phyloP scores from a whole-genome alignment of 2,888 invertebrate genomes.

The Agrotis ipsilon region DNA sequence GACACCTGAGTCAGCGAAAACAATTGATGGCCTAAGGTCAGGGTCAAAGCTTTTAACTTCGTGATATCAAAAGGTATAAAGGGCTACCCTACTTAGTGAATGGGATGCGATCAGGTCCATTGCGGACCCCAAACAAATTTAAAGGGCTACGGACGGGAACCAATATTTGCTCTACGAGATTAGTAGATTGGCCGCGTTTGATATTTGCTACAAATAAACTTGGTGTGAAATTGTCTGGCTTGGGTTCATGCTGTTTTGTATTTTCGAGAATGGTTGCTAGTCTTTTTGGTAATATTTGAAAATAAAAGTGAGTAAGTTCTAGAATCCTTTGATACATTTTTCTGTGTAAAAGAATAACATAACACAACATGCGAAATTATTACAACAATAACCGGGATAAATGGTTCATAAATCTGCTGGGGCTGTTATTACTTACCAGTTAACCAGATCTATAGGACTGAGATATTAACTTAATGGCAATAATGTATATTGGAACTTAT shows the following conservation, averaged over 20 bases:
- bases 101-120: constrained; percentile 36
- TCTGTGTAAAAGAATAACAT: neutral
- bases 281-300: neutral
- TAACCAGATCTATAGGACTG: constrained; percentile 18
- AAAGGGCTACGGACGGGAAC: constrained; percentile 37
- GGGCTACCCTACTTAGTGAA: constrained; percentile 36
- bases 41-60: constrained; percentile 55
- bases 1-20: constrained; percentile 56
- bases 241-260: constrained; percentile 1
- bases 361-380: constrained; percentile 7
- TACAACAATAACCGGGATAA: constrained; percentile 18
- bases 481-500: constrained; percentile 26
- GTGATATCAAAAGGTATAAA: constrained; percentile 40
- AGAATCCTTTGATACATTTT: neutral
- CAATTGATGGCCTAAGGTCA: constrained; percentile 46
- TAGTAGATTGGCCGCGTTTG: constrained; percentile 46
- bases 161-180: constrained; percentile 60
- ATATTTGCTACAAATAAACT: constrained; percentile 52
- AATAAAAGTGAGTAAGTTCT: neutral
- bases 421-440: constrained; percentile 17
- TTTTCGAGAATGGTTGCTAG: neutral
- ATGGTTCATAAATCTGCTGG: constrained; percentile 18
- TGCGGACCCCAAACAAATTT: constrained; percentile 36
- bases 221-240: constrained; percentile 26
- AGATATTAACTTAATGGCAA: constrained; percentile 30